Evolutionary conservation across 1,140 invertebrate species (phyloP).

Genomic region (Oreohelix idahoensis): DNA sequence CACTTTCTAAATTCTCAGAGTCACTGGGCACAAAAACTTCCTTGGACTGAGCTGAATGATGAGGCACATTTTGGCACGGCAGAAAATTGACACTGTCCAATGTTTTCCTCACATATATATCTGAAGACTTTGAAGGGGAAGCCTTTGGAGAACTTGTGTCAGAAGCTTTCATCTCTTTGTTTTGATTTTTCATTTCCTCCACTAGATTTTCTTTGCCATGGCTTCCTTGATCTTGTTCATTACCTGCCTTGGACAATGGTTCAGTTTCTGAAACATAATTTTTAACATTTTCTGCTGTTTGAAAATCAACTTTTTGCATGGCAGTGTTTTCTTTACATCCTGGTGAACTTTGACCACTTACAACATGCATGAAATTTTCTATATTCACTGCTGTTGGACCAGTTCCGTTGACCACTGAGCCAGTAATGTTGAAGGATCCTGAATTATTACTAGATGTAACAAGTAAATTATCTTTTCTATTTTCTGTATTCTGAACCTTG

Average conservation of each 20-base stretch:
- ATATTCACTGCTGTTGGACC: neutral
- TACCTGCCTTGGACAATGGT: neutral
- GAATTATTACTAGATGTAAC: neutral
- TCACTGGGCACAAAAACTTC: neutral
- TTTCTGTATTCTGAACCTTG: neutral
- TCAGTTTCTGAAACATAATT: neutral
- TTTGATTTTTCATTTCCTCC: neutral
- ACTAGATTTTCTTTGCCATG: neutral
- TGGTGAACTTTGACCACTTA: neutral
- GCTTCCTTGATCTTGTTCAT: neutral
- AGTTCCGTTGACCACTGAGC: neutral
- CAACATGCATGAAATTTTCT: neutral
- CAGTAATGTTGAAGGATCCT: neutral
- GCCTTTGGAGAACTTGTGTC: neutral
- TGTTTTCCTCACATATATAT: constrained; percentile 20
- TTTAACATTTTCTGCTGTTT: neutral
- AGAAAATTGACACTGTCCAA: constrained; percentile 22
- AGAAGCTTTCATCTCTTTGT: neutral
- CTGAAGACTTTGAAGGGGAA: neutral
- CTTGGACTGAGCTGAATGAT: neutral
- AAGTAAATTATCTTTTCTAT: neutral
- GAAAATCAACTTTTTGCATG: neutral
- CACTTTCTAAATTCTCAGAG: neutral
- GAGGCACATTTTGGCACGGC: constrained; percentile 27
- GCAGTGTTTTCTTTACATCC: neutral